Base-by-base conservation (phyloP, 2,113 vertebrate species). In the Macroglossus sobrinus region DNA sequence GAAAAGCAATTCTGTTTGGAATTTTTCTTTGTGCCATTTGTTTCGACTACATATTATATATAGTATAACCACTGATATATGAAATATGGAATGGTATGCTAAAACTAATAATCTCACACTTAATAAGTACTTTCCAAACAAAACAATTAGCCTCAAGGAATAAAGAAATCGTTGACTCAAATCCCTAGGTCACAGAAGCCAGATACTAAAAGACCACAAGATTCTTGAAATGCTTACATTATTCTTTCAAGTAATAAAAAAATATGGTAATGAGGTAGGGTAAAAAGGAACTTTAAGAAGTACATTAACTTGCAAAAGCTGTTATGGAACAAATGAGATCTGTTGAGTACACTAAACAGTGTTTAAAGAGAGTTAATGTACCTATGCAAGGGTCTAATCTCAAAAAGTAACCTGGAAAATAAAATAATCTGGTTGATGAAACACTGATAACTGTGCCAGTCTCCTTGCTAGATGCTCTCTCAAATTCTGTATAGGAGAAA, bases 21-120 rank as follows among this genome's bases (percentile, higher is more conserved):
- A 69, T 93, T 95, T 95, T 92, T 63, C 82, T 97, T 93, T 87
- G 89, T 90, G 82, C 85, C 85, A 57, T 90, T 97, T 93, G n/a
- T 93, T 72, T 94, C 68, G 80, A 72, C 86, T 35, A 84, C 53
- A 35, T 72, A 47, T 64, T 69, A 79, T 74, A 66, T 87, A 28
- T 1, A 40, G 68, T 24, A 13, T 35, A 86, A 84, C 55, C 61
- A 38, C 22, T 81, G 81, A 59, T 30, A 63, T 0, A 24, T 24
- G 59, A 96, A 97, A 78, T 66, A 55, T 53, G 33, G 81, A 93
- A 19, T 1, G n/a, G 74, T 57, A 91, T 12, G 9, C 18, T 68
- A 64, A 96, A 92, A 81, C 91, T 84, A 90, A 72, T 95, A 88
- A 91, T 89, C 79, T 86, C 85, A 93, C 45, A 87, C 28, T 75